Base-by-base conservation (phyloP, 1,140 invertebrate genomes). In the Leptinotarsa undecemlineata region DNA sequence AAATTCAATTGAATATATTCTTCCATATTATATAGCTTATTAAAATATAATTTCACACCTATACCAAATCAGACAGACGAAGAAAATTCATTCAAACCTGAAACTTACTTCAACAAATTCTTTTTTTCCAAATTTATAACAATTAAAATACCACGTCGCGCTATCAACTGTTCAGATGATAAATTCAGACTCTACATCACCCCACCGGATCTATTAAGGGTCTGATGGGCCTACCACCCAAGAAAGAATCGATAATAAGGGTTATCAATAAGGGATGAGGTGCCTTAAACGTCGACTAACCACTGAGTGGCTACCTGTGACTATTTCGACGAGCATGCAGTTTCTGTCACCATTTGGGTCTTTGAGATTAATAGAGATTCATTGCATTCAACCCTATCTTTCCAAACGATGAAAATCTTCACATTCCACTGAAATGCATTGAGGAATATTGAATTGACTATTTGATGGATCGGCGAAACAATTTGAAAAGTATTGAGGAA, bases 91-190 rank as follows among this genome's bases (percentile, higher is more conserved):
- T 42, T 42, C 2, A 42, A 42, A 11, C 33, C 33, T 11, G 0
- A 42, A 42, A 42, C 33, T 11, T 42, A 42, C 33, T 42, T 42
- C 33, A 11, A 11, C 33, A 42, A 42, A 2, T 42, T 42, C 6
- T 33, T 2, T 2, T 33, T 33, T 33, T 33, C 8, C 33, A 3
- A 42, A 42, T 42, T 11, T 11, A 42, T 11, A 26, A 23, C 64
- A 67, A 67, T 67, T 67, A 67, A 42, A 67, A 33, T 67, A 21
- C 64, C 64, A 42, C 51, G n/a, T 19, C 51, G 51, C 0, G 4
- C n/a, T 19, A 57, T 19, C 51, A 57, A 57, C 51, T 57, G 4
- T 3, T 57, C 15, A 8, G n/a, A 6, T n/a, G n/a, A 57, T 57
- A 57, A 57, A 57, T 57, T 19, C n/a, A 57, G 51, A 4, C 51